phyloP scores from a whole-genome alignment of 2,797 vertebrate species.

The Potorous gilbertii region DNA sequence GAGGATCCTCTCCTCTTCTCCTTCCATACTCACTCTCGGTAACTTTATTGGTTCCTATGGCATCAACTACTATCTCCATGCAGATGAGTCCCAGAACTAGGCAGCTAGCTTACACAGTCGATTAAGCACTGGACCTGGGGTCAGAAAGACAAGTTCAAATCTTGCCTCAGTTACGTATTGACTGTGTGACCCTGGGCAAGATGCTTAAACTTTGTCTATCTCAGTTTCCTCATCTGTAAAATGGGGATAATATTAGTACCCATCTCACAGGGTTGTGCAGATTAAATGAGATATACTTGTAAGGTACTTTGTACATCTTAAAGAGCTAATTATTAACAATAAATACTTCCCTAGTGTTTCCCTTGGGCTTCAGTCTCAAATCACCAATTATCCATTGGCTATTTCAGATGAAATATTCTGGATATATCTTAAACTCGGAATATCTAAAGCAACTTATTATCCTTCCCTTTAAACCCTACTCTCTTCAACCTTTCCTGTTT shows the following conservation, averaged over 20 bases:
- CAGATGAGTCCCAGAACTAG: too few relatives aligned
- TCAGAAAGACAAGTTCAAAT: not conserved
- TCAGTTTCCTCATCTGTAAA: not conserved
- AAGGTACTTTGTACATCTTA: not conserved
- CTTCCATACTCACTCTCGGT: not conserved
- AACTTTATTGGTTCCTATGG: not conserved
- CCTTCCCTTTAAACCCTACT: not conserved
- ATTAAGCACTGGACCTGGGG: not conserved
- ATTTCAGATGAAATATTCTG: not conserved
- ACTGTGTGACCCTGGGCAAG: not conserved
- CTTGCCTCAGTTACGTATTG: not conserved
- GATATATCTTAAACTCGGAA: not conserved
- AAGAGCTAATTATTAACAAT: not conserved
- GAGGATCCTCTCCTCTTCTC: not conserved
- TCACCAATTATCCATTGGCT: not conserved
- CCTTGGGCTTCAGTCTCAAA: not conserved
- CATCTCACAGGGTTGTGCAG: not conserved
- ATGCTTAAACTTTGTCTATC: not conserved
- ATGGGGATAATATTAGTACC: not conserved
- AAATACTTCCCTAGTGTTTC: not conserved
- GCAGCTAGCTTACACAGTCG: not conserved
- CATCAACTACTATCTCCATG: not conserved
- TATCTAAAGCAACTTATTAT: not conserved
- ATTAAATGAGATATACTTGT: not conserved
- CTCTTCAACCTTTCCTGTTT: not conserved